Conservation (phyloP, 2,797 vertebrate species). For the Glossophaga mutica region DNA sequence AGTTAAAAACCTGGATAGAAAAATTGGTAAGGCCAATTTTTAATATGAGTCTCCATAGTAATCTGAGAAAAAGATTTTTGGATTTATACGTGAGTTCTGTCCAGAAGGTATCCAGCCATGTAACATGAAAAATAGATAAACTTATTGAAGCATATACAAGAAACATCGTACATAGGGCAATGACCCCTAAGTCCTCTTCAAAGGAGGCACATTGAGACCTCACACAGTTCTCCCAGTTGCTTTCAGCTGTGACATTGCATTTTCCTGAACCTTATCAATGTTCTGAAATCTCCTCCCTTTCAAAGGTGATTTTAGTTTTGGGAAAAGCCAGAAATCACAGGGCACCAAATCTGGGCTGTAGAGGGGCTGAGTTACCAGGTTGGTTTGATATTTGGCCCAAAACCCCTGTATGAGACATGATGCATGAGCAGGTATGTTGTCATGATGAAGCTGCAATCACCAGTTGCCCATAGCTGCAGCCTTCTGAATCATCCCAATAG, state of each 20-base stretch:
- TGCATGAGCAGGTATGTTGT: background rate
- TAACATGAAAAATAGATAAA: background rate
- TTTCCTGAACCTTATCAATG: background rate
- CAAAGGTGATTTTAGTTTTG: background rate
- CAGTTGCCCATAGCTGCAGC: background rate
- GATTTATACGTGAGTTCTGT: background rate
- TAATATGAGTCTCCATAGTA: background rate
- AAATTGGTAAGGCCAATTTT: background rate
- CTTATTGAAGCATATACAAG: background rate
- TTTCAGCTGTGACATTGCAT: background rate
- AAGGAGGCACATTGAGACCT: background rate
- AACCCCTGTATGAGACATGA: background rate
- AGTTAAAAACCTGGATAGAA: background rate
- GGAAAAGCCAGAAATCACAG: background rate
- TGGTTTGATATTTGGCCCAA: background rate
- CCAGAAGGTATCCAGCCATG: background rate
- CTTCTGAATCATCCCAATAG: background rate
- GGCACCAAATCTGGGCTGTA: background rate
- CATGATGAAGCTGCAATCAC: background rate
- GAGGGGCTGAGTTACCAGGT: background rate
- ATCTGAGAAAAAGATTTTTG: background rate
- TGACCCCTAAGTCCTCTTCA: background rate
- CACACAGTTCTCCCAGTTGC: background rate
- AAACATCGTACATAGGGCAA: background rate
- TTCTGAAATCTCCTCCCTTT: background rate